Base-by-base conservation (phyloP, 2,888 invertebrate species). In the Leptinotarsa juncta region DNA sequence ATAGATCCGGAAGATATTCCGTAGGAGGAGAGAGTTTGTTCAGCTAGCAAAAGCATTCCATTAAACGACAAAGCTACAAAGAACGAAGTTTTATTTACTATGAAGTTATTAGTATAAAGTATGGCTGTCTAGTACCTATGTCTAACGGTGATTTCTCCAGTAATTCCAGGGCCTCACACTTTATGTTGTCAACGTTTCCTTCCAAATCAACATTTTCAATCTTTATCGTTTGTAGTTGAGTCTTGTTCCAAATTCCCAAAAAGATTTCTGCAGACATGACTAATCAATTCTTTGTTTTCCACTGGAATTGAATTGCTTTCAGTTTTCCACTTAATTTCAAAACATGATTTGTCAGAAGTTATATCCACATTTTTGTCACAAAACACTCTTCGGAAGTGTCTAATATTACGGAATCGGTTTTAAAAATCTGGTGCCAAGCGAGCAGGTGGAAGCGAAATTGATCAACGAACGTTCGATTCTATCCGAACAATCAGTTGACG, bases 41-140 rank as follows among this genome's bases (percentile, higher is more conserved):
- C 90, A 81, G 92, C 92, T 82, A 93, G 92, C 71, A 95, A 87
- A 75, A 93, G 89, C 82, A 92, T 90, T 3, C 95, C 95, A 87
- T 93, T 93, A 84, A 93, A 94, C 67, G 94, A 90, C 16, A 94
- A 86, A 85, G 93, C 94, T 94, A 65, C 53, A 79, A 77, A 70
- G 66, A 14, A 68, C 15, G 4, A n/a, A 66, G 55, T 49, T 32
- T 67, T n/a, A 48, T 4, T 20, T 60, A 12, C 12, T 32, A 12
- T 57, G 32, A 14, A 14, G 16, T 14, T 20, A 26, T 18, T 14
- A 48, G 20, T 69, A 42, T 32, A 7, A 48, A 42, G 42, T 42
- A 42, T 42, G 2, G 12, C 3, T 42, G 10, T 42, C 42, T 14
- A 55, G 0, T 60, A 69, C 69, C 69, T 10, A 69, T 57, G 15